These are phyloP conservation scores for Urechis unicinctus DNA, from an alignment of 2,888 invertebrate species.

Conservation along the genomic window DNA sequence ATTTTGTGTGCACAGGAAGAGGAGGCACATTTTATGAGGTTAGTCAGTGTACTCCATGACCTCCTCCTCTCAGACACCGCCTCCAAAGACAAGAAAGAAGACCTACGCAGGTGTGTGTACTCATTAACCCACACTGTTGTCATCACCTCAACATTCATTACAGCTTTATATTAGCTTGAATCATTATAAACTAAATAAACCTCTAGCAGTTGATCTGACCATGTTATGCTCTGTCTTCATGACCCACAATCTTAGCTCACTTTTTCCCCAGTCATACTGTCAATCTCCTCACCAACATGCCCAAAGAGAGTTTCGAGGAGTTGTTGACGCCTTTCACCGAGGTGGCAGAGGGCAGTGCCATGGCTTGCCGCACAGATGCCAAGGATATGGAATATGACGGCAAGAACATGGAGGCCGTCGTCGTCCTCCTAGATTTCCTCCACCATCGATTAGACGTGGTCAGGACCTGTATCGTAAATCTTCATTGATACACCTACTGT, in stretches of 20 bases:
- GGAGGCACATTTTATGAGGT: constrained; percentile 64
- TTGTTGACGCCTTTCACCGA: constrained; percentile 60
- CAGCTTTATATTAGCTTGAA: too few relatives aligned
- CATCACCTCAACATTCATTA: too few relatives aligned
- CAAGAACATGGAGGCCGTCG: constrained; percentile 71
- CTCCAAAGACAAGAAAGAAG: constrained; percentile 60
- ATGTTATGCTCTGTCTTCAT: background rate
- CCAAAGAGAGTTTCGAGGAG: constrained; percentile 66
- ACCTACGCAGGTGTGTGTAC: constrained; percentile 61
- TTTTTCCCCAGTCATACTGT: constrained; percentile 64
- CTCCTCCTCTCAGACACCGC: constrained; percentile 61
- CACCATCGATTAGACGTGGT: constrained; percentile 58
- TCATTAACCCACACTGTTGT: too few relatives aligned
- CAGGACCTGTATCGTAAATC: too few relatives aligned
- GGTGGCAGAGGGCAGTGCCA: constrained; percentile 41
- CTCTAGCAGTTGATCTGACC: too few relatives aligned
- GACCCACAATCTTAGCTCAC: background rate
- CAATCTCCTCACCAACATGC: constrained; percentile 78
- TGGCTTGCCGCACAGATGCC: constrained; percentile 36
- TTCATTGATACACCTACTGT: too few relatives aligned
- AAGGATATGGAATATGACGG: constrained; percentile 60
- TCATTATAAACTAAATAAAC: too few relatives aligned
- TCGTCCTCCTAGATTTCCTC: constrained; percentile 66
- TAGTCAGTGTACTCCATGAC: constrained; percentile 67
- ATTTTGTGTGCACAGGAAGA: too few relatives aligned